A percentile compares a stretch with the other conserved stretches of the same genome.
Evolutionary conservation across 2,113 vertebrate species (phyloP).

Genomic region (Neopipo cinnamomea): DNA sequence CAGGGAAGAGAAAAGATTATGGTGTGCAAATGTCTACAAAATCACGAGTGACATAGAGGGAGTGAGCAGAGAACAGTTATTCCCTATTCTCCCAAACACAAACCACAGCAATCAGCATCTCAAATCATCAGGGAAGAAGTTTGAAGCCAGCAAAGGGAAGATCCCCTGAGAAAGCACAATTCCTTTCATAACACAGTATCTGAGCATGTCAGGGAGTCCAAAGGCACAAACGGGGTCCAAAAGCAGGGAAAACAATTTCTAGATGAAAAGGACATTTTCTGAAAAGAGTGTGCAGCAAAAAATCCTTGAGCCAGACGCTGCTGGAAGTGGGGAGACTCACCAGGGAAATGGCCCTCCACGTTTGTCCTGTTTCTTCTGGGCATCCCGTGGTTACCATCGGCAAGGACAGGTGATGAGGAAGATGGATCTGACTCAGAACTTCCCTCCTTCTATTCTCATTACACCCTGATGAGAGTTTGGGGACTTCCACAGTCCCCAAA

Average conservation of each 20-base stretch:
- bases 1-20: background rate
- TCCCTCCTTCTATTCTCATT: background rate
- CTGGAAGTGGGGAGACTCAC: background rate
- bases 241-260: background rate
- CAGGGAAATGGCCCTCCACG: background rate
- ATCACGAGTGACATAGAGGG: background rate
- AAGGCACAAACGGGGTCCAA: background rate
- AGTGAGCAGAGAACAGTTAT: background rate
- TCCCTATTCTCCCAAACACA: background rate
- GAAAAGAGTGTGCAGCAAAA: background rate
- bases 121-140: background rate
- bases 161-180: background rate
- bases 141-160: background rate
- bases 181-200: background rate
- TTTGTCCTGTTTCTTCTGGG: background rate
- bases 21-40: background rate
- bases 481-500: background rate
- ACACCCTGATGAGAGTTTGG: background rate
- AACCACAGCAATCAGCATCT: background rate
- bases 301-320: background rate
- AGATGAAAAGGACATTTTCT: background rate
- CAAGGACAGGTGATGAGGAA: background rate
- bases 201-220: background rate
- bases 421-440: background rate
- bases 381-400: accelerated